phyloP scores from a whole-genome alignment of 2,113 vertebrate genomes.

The Cinclus mexicanus region DNA sequence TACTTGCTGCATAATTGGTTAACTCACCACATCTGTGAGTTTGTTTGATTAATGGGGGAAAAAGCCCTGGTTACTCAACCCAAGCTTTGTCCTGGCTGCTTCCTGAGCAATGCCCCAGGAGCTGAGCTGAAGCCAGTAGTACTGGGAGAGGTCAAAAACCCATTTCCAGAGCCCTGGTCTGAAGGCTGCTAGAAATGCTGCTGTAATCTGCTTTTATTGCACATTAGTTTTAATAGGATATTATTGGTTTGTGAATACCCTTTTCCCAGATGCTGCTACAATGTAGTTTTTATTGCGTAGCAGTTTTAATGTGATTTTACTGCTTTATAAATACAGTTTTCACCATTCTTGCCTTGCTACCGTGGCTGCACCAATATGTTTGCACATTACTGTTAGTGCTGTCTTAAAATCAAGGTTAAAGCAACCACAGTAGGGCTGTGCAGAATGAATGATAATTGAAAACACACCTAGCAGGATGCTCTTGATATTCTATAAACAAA shows the following conservation, averaged over 20 bases:
- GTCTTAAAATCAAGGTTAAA: constrained; percentile 61
- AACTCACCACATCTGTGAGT: not conserved
- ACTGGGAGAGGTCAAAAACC: not conserved
- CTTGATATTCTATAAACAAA: constrained; percentile 36
- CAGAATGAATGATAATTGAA: constrained; percentile 12
- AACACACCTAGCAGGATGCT: constrained; percentile 14
- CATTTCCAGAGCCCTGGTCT: not conserved
- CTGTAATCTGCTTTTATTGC: not conserved
- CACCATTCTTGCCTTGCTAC: not conserved
- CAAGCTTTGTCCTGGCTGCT: not conserved
- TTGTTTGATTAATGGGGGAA: not conserved
- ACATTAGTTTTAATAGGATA: constrained; percentile 30
- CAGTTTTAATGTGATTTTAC: constrained; percentile 46
- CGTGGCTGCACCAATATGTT: not conserved
- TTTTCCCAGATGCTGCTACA: constrained; percentile 40
- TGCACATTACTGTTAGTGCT: constrained; percentile 2
- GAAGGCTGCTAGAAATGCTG: not conserved
- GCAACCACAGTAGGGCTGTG: constrained; percentile 21
- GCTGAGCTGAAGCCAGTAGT: not conserved
- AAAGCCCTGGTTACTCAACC: not conserved
- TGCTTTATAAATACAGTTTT: constrained; percentile 47
- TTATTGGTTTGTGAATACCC: constrained; percentile 48
- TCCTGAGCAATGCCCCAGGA: not conserved
- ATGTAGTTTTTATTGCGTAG: constrained; percentile 15
- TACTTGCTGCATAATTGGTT: not conserved